Conservation (phyloP, 2,113 vertebrate genomes). For the Pao palembangensis region DNA sequence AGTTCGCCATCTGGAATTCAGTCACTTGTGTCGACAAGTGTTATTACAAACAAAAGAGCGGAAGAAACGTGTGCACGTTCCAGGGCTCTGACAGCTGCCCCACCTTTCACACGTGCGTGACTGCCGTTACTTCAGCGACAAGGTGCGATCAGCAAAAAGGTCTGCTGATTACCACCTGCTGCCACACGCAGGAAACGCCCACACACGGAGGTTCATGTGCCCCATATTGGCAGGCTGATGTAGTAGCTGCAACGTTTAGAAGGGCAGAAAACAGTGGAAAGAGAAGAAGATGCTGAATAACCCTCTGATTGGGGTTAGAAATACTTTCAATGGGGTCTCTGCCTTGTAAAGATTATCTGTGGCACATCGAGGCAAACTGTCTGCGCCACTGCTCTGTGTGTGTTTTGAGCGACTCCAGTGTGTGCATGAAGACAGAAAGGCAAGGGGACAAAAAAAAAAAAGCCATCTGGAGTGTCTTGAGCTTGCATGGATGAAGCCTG, state of each 20-base stretch:
- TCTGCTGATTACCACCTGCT: conserved; percentile 32
- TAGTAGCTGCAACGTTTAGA: conserved; percentile 15
- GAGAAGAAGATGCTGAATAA: conserved; percentile 57
- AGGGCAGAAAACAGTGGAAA: conserved; percentile 25
- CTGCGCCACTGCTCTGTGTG: not conserved
- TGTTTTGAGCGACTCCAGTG: not conserved
- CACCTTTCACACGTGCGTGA: not conserved
- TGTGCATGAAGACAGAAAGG: conserved; percentile 13
- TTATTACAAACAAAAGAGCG: conserved; percentile 20
- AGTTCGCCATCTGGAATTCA: conserved; percentile 25
- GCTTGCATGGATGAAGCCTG: conserved; percentile 51
- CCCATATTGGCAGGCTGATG: conserved; percentile 25
- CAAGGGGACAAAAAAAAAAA: conserved; percentile 24
- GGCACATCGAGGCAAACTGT: not conserved
- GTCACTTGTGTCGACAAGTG: conserved; percentile 16
- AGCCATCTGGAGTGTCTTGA: conserved; percentile 49
- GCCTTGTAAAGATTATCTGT: conserved; percentile 58
- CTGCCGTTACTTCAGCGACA: not conserved
- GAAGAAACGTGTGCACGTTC: not conserved
- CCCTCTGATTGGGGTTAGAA: conserved; percentile 63
- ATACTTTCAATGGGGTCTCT: conserved; percentile 60
- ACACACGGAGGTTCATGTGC: not conserved
- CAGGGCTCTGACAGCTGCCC: not conserved
- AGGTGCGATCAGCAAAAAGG: not conserved
- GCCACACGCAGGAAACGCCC: not conserved